phyloP scores from a whole-genome alignment of 2,113 vertebrate genomes.

The Pseudorectes ferrugineus region DNA sequence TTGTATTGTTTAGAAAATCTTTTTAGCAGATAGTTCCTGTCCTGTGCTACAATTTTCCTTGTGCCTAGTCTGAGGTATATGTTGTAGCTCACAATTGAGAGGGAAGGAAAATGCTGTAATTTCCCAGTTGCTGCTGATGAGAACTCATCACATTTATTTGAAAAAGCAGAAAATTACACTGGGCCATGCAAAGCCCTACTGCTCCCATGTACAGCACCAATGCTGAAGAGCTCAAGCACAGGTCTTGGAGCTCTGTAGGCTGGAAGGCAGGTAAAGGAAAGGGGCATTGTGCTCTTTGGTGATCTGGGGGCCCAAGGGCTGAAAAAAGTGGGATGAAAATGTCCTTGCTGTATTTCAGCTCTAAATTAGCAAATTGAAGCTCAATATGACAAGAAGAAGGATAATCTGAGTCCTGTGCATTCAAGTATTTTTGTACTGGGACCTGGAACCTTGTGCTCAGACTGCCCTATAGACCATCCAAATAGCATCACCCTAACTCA shows the following conservation, averaged over 20 bases:
- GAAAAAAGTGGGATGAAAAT: background rate
- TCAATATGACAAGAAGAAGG: background rate
- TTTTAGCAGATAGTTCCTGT: background rate
- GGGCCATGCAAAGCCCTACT: background rate
- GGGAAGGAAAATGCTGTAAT: background rate
- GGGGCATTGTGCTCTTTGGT: too few relatives aligned
- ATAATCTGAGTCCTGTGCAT: background rate
- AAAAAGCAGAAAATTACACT: background rate
- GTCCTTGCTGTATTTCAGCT: background rate
- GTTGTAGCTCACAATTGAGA: background rate
- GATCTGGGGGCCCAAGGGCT: background rate
- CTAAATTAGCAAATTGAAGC: background rate
- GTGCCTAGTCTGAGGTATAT: background rate
- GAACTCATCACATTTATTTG: background rate
- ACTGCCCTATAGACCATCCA: background rate
- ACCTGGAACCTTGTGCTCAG: background rate
- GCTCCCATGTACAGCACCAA: background rate
- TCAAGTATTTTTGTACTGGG: background rate
- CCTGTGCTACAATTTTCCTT: background rate
- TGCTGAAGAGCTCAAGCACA: accelerated
- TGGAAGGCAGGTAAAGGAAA: background rate
- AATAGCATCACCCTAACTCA: background rate
- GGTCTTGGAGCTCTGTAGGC: background rate
- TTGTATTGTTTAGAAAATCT: background rate
- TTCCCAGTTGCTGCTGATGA: background rate